Evolutionary conservation across 2,888 invertebrate species (phyloP), one percentile per base, ranked within the genome.

Genomic region (Antheraea yamamai): DNA sequence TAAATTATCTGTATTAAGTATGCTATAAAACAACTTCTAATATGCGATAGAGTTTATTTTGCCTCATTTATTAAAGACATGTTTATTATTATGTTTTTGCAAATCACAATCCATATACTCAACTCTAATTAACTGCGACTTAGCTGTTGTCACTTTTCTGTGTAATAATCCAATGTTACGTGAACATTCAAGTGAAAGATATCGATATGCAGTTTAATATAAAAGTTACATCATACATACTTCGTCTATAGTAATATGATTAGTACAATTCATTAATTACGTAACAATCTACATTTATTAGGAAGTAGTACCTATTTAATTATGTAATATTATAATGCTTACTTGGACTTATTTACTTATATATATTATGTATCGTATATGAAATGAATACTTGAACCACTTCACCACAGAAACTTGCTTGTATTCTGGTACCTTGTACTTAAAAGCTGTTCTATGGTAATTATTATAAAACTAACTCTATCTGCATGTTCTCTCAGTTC

Each of bases 151-250:
- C 18, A 20, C 7, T 61, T 23, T 23, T 61, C 23, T 61, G n/a
- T 61, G 23, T 61, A 61, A 23, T 61, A 61, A 55, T 55, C 55
- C 6, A 55, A 55, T 20, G 61, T 73, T 58, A 39, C n/a, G 73
- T 73, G 23, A 23, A 12, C 4, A 23, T 30, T 20, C 30, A n/a
- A 73, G 73, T 61, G 73, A 73, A 73, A 73, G 73, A 73, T 61
- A 58, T 58, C 30, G 73, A 61, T 73, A 39, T 61, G 20, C 4
- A 55, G 55, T 61, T 39, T 20, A n/a, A 61, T 26, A 61, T 61
- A 61, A 73, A 73, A 73, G 73, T 61, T 73, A 73, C n/a, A 30
- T 73, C 26, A 35, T 61, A 73, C 39, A n/a, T 18, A 20, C 20
- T 55, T 55, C 55, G 20, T 55, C 55, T 47, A 47, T 47, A 47